phyloP scores from a whole-genome alignment of 1,140 invertebrate species.

The Drosophila busckii region DNA sequence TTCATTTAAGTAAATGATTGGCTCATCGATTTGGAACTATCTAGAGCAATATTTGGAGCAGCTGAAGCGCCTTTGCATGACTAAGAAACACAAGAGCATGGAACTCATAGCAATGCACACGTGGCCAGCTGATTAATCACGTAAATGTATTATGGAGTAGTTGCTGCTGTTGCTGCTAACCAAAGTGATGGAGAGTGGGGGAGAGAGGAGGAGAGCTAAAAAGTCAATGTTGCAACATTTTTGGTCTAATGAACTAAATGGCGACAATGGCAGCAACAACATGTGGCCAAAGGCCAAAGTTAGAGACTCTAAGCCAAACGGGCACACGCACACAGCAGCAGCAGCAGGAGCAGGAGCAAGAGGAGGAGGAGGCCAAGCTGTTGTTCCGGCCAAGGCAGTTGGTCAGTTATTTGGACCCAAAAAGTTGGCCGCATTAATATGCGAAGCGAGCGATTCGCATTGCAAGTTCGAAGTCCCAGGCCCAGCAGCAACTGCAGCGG shows the following conservation, averaged over 20 bases:
- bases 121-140: slow-evolving; percentile 73
- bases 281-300: slow-evolving; percentile 4
- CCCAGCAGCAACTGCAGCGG: slow-evolving; percentile 48
- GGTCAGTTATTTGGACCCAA: slow-evolving; percentile 23
- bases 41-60: slow-evolving; percentile 43
- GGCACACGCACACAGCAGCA: too few species aligned
- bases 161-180: background rate
- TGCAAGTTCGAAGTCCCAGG: slow-evolving; percentile 42
- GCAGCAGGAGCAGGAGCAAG: too few species aligned
- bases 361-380: slow-evolving; percentile 16
- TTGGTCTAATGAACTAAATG: slow-evolving; percentile 74
- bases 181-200: too few species aligned
- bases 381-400: slow-evolving; percentile 28
- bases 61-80: slow-evolving; percentile 73
- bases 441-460: slow-evolving; percentile 66
- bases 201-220: too few species aligned
- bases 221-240: slow-evolving; percentile 62
- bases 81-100: slow-evolving; percentile 52
- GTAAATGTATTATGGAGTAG: slow-evolving; percentile 66
- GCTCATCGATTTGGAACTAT: too few species aligned
- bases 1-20: too few species aligned
- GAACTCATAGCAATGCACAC: slow-evolving; percentile 35
- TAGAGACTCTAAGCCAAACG: slow-evolving; percentile 7
- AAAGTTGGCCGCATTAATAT: slow-evolving; percentile 67
- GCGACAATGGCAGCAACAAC: slow-evolving; percentile 41